Conservation (phyloP, 2,888 invertebrate genomes). For the Thumatha senex region DNA sequence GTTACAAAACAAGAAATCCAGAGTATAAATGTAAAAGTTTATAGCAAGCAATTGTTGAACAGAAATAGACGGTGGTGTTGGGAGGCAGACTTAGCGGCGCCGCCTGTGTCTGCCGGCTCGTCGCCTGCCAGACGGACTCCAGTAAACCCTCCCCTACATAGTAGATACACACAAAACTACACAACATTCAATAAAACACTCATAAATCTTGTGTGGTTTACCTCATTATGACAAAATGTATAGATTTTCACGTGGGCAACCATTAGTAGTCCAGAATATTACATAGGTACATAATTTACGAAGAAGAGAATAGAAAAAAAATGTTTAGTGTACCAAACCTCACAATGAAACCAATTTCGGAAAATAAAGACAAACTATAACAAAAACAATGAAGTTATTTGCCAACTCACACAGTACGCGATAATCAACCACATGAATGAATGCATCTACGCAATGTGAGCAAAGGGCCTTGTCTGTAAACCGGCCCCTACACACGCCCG, state of each 20-base stretch:
- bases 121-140: conserved; percentile 38
- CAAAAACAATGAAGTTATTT: not conserved
- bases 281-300: too few species aligned
- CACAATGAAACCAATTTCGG: too few species aligned
- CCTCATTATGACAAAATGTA: not conserved
- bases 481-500: conserved; percentile 50
- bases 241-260: too few species aligned
- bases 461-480: conserved; percentile 63
- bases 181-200: conserved; percentile 37
- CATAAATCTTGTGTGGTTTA: too few species aligned
- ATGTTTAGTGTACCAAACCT: too few species aligned
- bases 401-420: conserved; percentile 13
- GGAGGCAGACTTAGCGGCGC: conserved; percentile 70
- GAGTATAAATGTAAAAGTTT: conserved; percentile 20
- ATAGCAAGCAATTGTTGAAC: conserved; percentile 41
- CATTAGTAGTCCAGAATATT: too few species aligned
- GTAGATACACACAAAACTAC: conserved; percentile 47
- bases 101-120: conserved; percentile 33
- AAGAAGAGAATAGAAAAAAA: too few species aligned
- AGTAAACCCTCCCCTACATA: conserved; percentile 23
- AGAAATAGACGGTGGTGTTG: conserved; percentile 48
- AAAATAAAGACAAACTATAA: not conserved
- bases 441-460: conserved; percentile 61
- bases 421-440: conserved; percentile 58
- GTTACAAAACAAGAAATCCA: not conserved